A percentile compares a stretch with the other conserved stretches of the same genome.
Conservation (phyloP, 2,113 vertebrate genomes). For the Melanerpes formicivorus region DNA sequence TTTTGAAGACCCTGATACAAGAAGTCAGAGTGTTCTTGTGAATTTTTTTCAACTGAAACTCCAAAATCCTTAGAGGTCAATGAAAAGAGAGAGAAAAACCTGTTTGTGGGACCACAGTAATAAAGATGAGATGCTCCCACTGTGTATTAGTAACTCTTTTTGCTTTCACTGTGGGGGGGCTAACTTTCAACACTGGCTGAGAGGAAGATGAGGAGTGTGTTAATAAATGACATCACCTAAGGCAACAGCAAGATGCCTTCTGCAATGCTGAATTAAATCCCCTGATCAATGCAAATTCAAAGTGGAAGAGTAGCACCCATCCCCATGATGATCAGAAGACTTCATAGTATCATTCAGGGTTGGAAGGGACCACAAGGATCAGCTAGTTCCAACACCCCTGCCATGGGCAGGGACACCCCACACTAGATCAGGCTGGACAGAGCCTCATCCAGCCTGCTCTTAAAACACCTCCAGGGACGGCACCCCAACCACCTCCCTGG, state of each 20-base stretch:
- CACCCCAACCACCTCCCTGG: too few relatives aligned
- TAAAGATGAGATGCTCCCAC: background rate
- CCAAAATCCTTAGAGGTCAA: background rate
- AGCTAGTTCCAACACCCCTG: too few relatives aligned
- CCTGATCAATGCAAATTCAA: background rate
- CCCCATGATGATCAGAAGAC: background rate
- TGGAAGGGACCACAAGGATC: too few relatives aligned
- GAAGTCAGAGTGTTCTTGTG: background rate
- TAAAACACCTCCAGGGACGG: too few relatives aligned
- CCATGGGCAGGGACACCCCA: too few relatives aligned
- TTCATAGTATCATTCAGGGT: too few relatives aligned
- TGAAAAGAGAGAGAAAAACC: background rate
- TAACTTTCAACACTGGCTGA: background rate
- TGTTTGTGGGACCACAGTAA: background rate
- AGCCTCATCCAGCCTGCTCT: too few relatives aligned
- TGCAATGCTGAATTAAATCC: background rate
- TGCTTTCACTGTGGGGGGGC: background rate
- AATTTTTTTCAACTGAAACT: background rate
- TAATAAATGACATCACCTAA: background rate
- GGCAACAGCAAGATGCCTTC: background rate
- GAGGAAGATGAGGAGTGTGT: background rate
- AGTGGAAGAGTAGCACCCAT: background rate
- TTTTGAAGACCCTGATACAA: background rate
- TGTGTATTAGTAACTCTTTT: background rate
- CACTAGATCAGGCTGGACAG: too few relatives aligned